Evolutionary conservation across 2,113 vertebrate genomes (phyloP), one percentile per base, ranked within the genome.

Genomic region (Nanorana parkeri): DNA sequence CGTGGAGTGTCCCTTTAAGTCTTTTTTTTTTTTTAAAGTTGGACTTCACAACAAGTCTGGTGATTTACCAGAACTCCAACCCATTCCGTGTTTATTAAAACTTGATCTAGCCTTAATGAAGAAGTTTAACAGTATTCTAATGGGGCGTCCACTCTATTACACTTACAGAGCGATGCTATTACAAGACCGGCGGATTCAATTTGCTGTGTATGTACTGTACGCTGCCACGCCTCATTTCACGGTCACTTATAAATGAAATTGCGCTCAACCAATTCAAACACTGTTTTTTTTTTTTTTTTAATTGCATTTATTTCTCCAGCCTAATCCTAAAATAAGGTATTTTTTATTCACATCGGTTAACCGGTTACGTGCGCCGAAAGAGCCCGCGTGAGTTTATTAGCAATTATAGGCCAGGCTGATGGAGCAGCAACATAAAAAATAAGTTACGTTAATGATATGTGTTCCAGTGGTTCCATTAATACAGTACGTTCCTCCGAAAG

Each of bases 51-150:
- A 60, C n/a, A 60, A 60, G 15, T 60, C 20, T 23, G n/a, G 3
- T 11, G 10, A 21, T 60, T 21, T 6, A 21, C 20, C 7, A 5
- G 21, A n/a, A n/a, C 58, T 60, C 58, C 58, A 23, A 21, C 4
- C 0, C 17, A 60, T 60, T 60, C 58, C 17, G 20, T 60, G 17
- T 23, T 24, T 26, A 21, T 16, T 52, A 52, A 69, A 69, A 2
- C 20, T 32, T 74, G 28, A 74, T 74, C 54, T 58, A 21, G 26
- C 36, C 17, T 23, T 74, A 74, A 74, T 74, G 71, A 74, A 74
- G 0, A 60, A 7, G 10, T 60, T 58, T 60, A 58, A 5, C 2
- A 72, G 29, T 60, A 29, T 60, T n/a, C 20, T 74, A 74, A 74
- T 74, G 71, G 71, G 58, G 71, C 71, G 51, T 58, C 51, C 55